Conservation (phyloP, 1,140 invertebrate genomes). For the Aphidius gifuensis region DNA sequence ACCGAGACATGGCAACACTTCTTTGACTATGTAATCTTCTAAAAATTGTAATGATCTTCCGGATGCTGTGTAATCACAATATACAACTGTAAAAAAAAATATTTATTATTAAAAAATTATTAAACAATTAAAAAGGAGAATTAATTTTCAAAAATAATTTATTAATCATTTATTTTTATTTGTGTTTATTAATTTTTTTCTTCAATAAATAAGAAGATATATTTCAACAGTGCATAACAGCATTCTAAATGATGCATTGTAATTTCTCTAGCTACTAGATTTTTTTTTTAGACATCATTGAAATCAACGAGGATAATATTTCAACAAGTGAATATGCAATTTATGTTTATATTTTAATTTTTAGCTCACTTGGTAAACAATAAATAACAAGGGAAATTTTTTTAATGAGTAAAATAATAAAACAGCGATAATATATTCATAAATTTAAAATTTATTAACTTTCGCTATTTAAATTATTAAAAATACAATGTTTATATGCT, state of each 20-base stretch:
- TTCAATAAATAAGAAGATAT: neutral
- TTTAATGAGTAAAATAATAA: conserved; percentile 11
- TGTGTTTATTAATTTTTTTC: neutral
- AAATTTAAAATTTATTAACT: neutral
- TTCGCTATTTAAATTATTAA: neutral
- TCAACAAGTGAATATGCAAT: too few relatives aligned
- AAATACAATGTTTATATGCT: too few relatives aligned
- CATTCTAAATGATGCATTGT: too few relatives aligned
- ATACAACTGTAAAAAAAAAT: conserved; percentile 65
- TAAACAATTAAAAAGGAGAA: conserved; percentile 8
- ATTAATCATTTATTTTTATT: neutral
- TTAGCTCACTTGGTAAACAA: neutral
- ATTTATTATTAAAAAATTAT: neutral
- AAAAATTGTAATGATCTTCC: conserved; percentile 81
- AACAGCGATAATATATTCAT: too few relatives aligned
- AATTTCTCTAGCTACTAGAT: neutral
- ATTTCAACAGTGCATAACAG: neutral
- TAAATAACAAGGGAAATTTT: conserved; percentile 24
- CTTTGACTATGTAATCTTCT: conserved; percentile 79
- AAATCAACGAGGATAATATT: too few relatives aligned
- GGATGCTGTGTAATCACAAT: conserved; percentile 81
- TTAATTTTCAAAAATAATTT: conserved; percentile 7
- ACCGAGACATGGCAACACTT: conserved; percentile 82
- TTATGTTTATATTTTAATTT: too few relatives aligned
- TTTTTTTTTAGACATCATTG: too few relatives aligned